Evolutionary conservation across 2,797 vertebrate species (phyloP), one percentile per base, ranked within the genome.

Genomic region (Chelon labrosus): DNA sequence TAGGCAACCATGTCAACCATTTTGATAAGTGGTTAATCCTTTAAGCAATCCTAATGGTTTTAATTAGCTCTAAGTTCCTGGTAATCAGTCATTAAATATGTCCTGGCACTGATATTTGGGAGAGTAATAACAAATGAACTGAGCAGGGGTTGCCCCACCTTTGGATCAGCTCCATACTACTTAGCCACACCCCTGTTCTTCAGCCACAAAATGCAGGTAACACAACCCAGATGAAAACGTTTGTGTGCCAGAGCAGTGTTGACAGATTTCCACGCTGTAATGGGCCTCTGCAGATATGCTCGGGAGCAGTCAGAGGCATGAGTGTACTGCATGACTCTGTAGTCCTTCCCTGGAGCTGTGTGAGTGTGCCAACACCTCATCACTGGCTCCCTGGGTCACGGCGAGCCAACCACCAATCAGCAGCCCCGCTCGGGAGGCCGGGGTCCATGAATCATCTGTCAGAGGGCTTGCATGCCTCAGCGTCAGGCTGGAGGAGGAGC

Each of bases 311-410:
- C 67, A 53, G 82, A 72, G 83, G 82, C 80, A 71, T 53, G 80
- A 80, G 50, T 50, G 55, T 69, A 9, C 83, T 68, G 70, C 82
- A 82, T 88, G 89, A 91, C 88, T 89, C 81, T 57, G 84, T 72
- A 85, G 90, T 89, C 87, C 89, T 90, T 91, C 89, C 92, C 92
- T 87, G 90, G 82, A 89, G 91, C 88, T 50, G 64, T 75, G 80
- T 80, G 81, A 88, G 85, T 86, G 86, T 89, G 87, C 87, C 88
- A 88, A 72, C 85, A 77, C 83, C 88, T 89, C 89, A 78, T 83
- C 80, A 8, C 89, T 72, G 74, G 81, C 73, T 90, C 82, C 68
- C 73, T 81, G 85, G 91, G 90, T 91, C 87, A 87, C 68, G 64
- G 85, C 67, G 1, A 86, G 82, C 88, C 78, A 61, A 59, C 49